Percentiles rank a stretch among this genome's conserved stretches.
phyloP scores from a whole-genome alignment of 2,888 invertebrate species.

The Cheilosia grossa region DNA sequence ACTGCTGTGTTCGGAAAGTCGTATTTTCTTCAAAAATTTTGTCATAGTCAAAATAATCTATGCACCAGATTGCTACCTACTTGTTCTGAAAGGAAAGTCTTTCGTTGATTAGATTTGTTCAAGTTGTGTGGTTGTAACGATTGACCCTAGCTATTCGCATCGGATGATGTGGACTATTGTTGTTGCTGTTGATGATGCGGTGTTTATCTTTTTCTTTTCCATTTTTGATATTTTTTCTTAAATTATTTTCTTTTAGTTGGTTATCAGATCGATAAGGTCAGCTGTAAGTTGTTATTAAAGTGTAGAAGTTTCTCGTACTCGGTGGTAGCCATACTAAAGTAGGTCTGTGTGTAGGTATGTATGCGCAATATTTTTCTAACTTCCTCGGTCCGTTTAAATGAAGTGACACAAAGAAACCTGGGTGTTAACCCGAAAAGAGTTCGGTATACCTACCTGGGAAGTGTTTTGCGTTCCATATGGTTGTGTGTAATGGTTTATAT shows the following conservation, averaged over 20 bases:
- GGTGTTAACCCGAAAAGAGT: too few species aligned
- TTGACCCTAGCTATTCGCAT: not conserved
- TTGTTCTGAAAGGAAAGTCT: not conserved
- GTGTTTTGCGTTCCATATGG: too few species aligned
- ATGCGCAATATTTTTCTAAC: too few species aligned
- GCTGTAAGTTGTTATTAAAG: not conserved
- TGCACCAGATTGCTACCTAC: not conserved
- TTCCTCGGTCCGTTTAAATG: too few species aligned
- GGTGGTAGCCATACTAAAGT: not conserved
- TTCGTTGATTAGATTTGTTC: not conserved
- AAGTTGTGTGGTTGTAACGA: not conserved
- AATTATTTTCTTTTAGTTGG: not conserved
- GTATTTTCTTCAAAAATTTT: not conserved
- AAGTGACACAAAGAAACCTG: too few species aligned
- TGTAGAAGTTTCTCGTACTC: not conserved
- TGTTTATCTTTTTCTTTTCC: not conserved
- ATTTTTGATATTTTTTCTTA: not conserved
- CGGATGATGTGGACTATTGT: constrained; percentile 4
- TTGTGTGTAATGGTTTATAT: too few species aligned
- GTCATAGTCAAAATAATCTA: not conserved
- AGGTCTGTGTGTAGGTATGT: too few species aligned
- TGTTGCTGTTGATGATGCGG: not conserved
- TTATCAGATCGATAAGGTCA: constrained; percentile 2
- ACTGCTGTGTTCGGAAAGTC: not conserved
- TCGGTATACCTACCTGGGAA: too few species aligned